Conservation (phyloP, 2,888 invertebrate genomes). For the Yponomeuta plumbellus region DNA sequence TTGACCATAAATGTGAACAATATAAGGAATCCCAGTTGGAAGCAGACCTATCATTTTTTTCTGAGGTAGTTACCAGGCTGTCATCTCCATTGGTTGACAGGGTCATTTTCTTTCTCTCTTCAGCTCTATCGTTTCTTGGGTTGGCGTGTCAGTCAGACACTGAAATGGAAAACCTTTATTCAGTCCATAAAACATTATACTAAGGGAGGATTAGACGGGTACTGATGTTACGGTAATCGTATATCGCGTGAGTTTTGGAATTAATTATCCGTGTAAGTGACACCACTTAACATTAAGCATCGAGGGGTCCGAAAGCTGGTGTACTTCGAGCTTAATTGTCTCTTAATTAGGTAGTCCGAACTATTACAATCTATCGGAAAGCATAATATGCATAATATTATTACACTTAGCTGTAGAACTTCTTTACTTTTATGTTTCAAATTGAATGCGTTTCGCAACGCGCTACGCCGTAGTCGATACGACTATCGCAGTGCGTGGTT, state of each 20-base stretch:
- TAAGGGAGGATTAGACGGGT: neutral
- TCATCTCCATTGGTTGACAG: slow-evolving; percentile 44
- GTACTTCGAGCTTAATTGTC: neutral
- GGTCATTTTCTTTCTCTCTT: slow-evolving; percentile 43
- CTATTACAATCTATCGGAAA: too few relatives aligned
- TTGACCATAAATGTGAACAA: slow-evolving; percentile 62
- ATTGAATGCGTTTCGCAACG: neutral
- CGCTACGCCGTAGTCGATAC: neutral
- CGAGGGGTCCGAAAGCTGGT: neutral
- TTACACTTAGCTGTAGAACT: neutral
- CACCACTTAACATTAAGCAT: slow-evolving; percentile 20
- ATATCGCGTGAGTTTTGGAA: slow-evolving; percentile 21
- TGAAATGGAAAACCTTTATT: slow-evolving; percentile 13
- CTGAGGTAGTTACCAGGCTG: slow-evolving; percentile 36
- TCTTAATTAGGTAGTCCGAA: neutral
- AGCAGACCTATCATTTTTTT: slow-evolving; percentile 40
- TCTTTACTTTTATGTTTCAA: neutral
- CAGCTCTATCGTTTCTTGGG: neutral
- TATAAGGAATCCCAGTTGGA: slow-evolving; percentile 56
- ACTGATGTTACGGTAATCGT: slow-evolving; percentile 16
- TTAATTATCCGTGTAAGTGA: slow-evolving; percentile 33
- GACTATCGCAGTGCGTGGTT: neutral
- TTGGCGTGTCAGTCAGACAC: neutral
- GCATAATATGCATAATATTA: too few relatives aligned
- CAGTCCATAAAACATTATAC: neutral